Conservation (phyloP, 2,113 vertebrate genomes). For the Hipposideros armiger region DNA sequence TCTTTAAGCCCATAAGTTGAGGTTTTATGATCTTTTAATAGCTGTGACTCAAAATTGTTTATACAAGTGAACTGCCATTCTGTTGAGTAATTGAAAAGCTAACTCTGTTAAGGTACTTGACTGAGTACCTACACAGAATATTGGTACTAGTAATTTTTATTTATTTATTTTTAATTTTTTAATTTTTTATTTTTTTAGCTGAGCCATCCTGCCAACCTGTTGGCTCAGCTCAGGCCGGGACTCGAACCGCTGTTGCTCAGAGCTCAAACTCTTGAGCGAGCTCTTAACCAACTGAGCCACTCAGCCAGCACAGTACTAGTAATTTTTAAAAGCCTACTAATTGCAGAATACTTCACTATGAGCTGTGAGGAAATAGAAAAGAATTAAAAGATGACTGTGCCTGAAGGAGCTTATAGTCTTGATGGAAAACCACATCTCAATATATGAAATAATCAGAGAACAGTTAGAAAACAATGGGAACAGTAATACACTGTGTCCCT, state of each 20-base stretch:
- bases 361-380: conserved; percentile 38
- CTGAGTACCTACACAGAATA: background rate
- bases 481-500: background rate
- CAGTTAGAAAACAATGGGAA: background rate
- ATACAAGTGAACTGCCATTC: background rate
- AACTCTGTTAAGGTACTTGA: conserved; percentile 22
- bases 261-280: too few relatives aligned
- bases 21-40: conserved; percentile 50
- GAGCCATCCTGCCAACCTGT: too few relatives aligned
- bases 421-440: conserved; percentile 32
- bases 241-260: too few relatives aligned
- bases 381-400: background rate
- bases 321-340: conserved; percentile 42
- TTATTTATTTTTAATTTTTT: too few relatives aligned
- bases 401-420: background rate
- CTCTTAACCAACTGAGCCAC: too few relatives aligned
- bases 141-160: conserved; percentile 2
- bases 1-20: conserved; percentile 2
- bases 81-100: conserved; percentile 53
- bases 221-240: too few relatives aligned
- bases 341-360: conserved; percentile 21
- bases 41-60: conserved; percentile 44
- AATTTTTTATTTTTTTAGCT: too few relatives aligned
- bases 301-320: background rate
- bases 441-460: conserved; percentile 38